Evolutionary conservation across 2,113 vertebrate genomes (phyloP).

Genomic region (Pipa parva): DNA sequence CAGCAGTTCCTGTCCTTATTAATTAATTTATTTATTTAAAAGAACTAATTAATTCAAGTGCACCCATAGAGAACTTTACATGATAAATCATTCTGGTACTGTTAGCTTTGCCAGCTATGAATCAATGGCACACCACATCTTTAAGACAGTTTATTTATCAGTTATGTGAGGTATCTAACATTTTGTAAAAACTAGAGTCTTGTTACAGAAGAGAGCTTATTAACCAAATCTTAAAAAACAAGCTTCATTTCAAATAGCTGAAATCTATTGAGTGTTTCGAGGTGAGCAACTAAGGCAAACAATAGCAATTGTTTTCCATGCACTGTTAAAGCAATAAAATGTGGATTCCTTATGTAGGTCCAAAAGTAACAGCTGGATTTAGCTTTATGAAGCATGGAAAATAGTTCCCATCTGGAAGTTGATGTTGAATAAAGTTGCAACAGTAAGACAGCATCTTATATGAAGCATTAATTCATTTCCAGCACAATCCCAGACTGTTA

Average conservation of each 20-base stretch:
- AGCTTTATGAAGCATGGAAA: constrained; percentile 81
- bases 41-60: constrained; percentile 61
- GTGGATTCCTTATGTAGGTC: constrained; percentile 74
- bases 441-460: constrained; percentile 66
- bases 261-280: constrained; percentile 55
- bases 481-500: constrained; percentile 47
- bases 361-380: constrained; percentile 80
- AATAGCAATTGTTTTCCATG: constrained; percentile 73
- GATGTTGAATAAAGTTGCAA: constrained; percentile 78
- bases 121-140: constrained; percentile 45
- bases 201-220: constrained; percentile 51
- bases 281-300: constrained; percentile 59
- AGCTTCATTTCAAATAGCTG: constrained; percentile 55
- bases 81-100: constrained; percentile 65
- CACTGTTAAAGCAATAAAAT: constrained; percentile 67
- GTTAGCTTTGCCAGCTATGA: constrained; percentile 50
- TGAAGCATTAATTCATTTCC: constrained; percentile 60
- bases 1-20: constrained; percentile 66
- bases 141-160: constrained; percentile 55
- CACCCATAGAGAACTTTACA: constrained; percentile 55
- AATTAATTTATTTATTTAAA: constrained; percentile 65
- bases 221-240: constrained; percentile 55
- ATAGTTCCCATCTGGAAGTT: constrained; percentile 77
- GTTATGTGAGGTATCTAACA: constrained; percentile 58
- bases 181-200: constrained; percentile 54